phyloP scores from a whole-genome alignment of 2,797 vertebrate species.

The Gallinago nigripennis region DNA sequence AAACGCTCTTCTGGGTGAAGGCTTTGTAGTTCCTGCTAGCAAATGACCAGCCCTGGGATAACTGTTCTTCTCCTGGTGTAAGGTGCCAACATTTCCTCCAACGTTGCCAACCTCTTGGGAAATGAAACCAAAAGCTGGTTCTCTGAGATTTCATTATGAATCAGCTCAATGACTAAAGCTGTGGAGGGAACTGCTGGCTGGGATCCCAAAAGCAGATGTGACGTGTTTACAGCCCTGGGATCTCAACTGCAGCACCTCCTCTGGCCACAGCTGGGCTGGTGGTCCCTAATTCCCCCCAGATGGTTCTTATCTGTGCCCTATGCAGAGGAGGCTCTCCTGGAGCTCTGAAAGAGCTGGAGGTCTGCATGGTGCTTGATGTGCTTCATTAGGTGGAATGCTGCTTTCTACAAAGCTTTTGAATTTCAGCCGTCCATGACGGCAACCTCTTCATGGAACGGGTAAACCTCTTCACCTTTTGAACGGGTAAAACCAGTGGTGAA shows the following conservation, averaged over 20 bases:
- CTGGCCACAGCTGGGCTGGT: neutral
- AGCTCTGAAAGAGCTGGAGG: neutral
- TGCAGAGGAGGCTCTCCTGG: too few species aligned
- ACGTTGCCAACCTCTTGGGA: neutral
- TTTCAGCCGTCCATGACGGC: neutral
- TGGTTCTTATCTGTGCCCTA: neutral
- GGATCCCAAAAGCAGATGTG: neutral
- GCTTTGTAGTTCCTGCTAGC: neutral
- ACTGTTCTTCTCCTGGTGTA: neutral
- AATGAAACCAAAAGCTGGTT: neutral
- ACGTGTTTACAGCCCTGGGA: conserved; percentile 6
- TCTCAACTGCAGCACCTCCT: neutral
- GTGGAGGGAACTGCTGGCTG: neutral
- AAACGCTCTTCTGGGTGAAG: neutral
- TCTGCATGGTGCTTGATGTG: neutral
- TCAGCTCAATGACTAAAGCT: neutral
- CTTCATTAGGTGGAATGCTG: neutral
- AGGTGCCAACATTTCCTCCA: neutral
- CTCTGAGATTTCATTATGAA: neutral
- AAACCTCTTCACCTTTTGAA: neutral
- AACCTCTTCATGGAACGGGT: neutral
- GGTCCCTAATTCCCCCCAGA: neutral
- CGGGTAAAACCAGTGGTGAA: neutral
- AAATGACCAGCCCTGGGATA: neutral
- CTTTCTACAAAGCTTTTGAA: neutral